Evolutionary conservation across 1,140 invertebrate species (phyloP), one percentile per base, ranked within the genome.

Genomic region (Leptestheria dahalacensis): DNA sequence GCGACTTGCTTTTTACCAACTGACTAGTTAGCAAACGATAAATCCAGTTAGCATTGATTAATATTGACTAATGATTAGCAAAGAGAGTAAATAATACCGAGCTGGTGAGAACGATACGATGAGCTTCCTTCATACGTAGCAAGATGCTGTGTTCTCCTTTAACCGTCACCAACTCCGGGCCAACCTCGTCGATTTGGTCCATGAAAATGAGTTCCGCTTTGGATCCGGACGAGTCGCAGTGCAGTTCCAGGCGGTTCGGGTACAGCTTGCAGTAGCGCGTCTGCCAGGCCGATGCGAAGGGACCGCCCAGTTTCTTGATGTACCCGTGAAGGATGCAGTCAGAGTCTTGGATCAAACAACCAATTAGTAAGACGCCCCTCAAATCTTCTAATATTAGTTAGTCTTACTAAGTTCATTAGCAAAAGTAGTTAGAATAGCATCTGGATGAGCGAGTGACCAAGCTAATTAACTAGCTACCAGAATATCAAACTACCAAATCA

Each of bases 251-350:
- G 69, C 92, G 72, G 72, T 93, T 93, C 9, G 90, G 89, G 73
- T 95, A 96, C 10, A 96, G 73, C 72, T 94, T 94, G 1, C 91
- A 91, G 68, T 97, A 97, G 62, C 90, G 82, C 12, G 91, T 95
- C 75, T 95, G 92, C 91, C 93, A 97, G 12, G 89, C 86, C 49
- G 90, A 92, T 1, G 91, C 89, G 75, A 99, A 99, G 12, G 96
- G 93, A 50, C 96, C 96, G 41, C 95, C 96, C 52, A 99, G 76
- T 75, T 98, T 98, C 71, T 98, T 95, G 33, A 99, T 91, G 70
- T 98, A 99, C 24, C 97, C 97, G 71, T 99, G 95, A 57, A 99
- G 79, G 70, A 99, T 99, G 72, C 96, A 98, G 73, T 99, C 96
- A 4, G 95, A 97, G 75, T 92, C 91, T 90, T 71, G 15, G 33